phyloP scores from a whole-genome alignment of 2,797 vertebrate genomes.

The Melanotaenia boesemani region DNA sequence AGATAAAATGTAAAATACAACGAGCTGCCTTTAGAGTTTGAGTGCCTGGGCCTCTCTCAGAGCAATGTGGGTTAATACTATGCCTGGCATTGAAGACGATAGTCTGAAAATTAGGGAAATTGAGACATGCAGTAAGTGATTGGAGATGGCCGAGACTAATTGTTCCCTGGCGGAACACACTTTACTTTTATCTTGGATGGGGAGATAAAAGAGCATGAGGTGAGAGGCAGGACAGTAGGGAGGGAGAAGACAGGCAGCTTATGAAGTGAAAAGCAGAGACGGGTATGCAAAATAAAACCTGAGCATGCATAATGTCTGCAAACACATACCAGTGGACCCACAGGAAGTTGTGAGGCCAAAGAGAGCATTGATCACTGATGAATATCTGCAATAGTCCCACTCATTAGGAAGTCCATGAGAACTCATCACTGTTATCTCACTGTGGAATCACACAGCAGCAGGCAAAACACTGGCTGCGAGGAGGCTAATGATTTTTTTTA shows the following conservation, averaged over 20 bases:
- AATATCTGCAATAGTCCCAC: slow-evolving; percentile 62
- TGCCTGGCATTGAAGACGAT: slow-evolving; percentile 40
- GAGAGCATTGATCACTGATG: slow-evolving; percentile 74
- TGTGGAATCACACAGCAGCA: slow-evolving; percentile 38
- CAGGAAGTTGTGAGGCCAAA: slow-evolving; percentile 50
- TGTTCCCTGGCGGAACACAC: slow-evolving; percentile 63
- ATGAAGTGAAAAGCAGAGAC: background rate
- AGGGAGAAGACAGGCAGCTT: background rate
- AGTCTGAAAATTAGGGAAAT: slow-evolving; percentile 59
- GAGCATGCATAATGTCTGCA: slow-evolving; percentile 4
- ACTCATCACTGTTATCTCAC: slow-evolving; percentile 60
- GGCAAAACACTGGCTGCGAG: background rate
- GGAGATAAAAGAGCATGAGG: slow-evolving; percentile 58
- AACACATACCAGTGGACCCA: slow-evolving; percentile 17
- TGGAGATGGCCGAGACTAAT: slow-evolving; percentile 73
- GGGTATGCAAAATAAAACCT: slow-evolving; percentile 10
- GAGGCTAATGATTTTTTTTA: background rate
- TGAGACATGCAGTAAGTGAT: slow-evolving; percentile 58
- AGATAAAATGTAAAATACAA: slow-evolving; percentile 57
- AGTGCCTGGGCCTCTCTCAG: slow-evolving; percentile 40
- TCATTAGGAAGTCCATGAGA: slow-evolving; percentile 71
- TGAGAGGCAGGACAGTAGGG: slow-evolving; percentile 14
- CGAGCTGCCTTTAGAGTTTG: slow-evolving; percentile 43
- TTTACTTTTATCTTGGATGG: slow-evolving; percentile 70
- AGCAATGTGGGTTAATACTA: slow-evolving; percentile 59